These are phyloP conservation scores for Bothrops alternatus DNA, from an alignment of 2,797 vertebrate species.

Conservation along the genomic window DNA sequence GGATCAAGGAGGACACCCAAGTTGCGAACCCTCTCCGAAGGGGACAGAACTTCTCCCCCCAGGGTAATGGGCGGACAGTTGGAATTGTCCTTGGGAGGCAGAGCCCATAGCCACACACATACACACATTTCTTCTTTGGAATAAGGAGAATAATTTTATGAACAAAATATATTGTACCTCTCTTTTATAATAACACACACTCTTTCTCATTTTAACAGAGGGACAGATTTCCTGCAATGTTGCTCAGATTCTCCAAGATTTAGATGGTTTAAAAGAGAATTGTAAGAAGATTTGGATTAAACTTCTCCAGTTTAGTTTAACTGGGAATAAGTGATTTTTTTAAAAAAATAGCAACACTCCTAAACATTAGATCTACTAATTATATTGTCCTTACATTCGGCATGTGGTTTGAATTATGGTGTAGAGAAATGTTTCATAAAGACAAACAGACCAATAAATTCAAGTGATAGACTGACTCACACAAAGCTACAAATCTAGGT, in stretches of 20 bases:
- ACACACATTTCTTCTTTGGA: constrained; percentile 33
- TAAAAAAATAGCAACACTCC: neutral
- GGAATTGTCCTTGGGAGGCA: too few relatives aligned
- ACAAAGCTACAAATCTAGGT: neutral
- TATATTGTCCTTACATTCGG: neutral
- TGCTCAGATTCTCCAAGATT: neutral
- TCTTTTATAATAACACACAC: neutral
- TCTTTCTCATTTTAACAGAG: neutral
- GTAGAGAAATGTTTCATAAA: neutral
- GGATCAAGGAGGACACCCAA: too few relatives aligned
- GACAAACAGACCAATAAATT: neutral
- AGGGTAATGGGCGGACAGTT: too few relatives aligned
- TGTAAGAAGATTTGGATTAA: neutral
- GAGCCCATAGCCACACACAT: neutral
- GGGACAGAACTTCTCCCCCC: too few relatives aligned
- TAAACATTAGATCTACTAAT: neutral
- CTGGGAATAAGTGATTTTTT: neutral
- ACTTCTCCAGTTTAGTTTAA: neutral
- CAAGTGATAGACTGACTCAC: too few relatives aligned
- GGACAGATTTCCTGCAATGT: neutral
- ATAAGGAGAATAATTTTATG: constrained; percentile 38
- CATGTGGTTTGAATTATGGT: neutral
- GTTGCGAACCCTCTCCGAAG: too few relatives aligned
- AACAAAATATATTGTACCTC: constrained; percentile 14
- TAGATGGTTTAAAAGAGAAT: neutral